phyloP scores from a whole-genome alignment of 2,888 invertebrate species.

The Agonopterix alstromeriana region DNA sequence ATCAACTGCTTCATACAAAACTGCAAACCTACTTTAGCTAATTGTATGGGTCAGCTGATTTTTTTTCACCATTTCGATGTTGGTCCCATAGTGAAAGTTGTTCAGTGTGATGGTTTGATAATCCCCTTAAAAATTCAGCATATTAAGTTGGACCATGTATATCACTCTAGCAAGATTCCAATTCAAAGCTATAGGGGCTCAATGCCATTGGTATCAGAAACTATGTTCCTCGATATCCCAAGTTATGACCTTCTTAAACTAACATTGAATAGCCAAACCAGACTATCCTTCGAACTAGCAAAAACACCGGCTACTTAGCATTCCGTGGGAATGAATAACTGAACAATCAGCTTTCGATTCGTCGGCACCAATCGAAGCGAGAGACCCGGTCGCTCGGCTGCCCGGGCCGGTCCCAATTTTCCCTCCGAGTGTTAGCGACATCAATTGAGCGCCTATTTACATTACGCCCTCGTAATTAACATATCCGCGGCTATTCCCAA shows the following conservation, averaged over 20 bases:
- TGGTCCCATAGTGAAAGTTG: no score
- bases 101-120: no score
- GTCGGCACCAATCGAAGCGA: constrained; percentile 20
- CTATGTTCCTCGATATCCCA: no score
- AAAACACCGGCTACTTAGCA: constrained; percentile 16
- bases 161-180: no score
- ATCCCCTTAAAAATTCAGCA: no score
- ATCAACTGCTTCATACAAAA: no score
- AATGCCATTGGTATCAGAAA: no score
- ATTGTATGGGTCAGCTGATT: no score
- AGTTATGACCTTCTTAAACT: not conserved
- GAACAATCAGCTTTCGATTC: constrained; percentile 35
- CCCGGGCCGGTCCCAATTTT: not conserved
- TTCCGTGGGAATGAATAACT: constrained; percentile 33
- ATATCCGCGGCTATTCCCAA: constrained; percentile 64
- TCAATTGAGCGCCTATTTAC: constrained; percentile 67
- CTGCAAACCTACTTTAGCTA: no score
- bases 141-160: no score
- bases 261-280: not conserved
- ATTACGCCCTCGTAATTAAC: constrained; percentile 63
- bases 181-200: no score
- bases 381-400: not conserved
- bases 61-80: no score
- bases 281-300: not conserved
- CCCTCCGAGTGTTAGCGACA: constrained; percentile 57